Conservation (phyloP, 2,797 vertebrate species). For the Urocyon cinereoargenteus region DNA sequence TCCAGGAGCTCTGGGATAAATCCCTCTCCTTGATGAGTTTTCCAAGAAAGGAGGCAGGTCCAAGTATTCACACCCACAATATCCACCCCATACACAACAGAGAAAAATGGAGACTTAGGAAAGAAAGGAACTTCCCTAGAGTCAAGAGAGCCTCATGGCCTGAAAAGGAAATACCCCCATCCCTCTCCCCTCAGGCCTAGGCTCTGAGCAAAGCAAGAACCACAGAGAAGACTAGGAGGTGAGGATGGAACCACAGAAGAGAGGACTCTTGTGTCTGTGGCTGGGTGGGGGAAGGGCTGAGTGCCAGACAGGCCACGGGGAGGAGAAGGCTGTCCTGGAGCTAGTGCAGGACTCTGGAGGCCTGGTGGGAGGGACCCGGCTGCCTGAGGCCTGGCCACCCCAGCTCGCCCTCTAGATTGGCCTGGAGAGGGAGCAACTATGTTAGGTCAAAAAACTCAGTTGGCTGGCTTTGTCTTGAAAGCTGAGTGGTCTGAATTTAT, state of each 20-base stretch:
- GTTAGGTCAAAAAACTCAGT: not conserved
- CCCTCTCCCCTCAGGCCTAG: constrained; percentile 49
- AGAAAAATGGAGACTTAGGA: constrained; percentile 60
- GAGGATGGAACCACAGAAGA: constrained; percentile 80
- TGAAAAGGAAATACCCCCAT: constrained; percentile 43
- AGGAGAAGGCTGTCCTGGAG: constrained; percentile 63
- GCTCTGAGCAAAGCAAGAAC: constrained; percentile 74
- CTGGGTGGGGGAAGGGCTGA: constrained; percentile 59
- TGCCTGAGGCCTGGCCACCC: constrained; percentile 9
- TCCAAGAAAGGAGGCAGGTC: not conserved
- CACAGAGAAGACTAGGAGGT: constrained; percentile 71
- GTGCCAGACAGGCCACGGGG: constrained; percentile 58
- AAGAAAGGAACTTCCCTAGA: constrained; percentile 40
- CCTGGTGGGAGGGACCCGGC: not conserved
- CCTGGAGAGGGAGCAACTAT: constrained; percentile 19
- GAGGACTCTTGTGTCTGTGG: constrained; percentile 82
- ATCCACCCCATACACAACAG: not conserved
- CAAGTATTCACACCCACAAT: constrained; percentile 34
- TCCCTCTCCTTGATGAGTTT: not conserved
- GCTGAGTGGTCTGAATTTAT: constrained; percentile 18
- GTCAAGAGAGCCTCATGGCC: constrained; percentile 15
- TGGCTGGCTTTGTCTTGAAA: constrained; percentile 32
- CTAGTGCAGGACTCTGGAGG: constrained; percentile 53
- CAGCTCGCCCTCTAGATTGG: not conserved
- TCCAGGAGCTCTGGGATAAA: constrained; percentile 12